Conservation (phyloP, 1,140 invertebrate species). For the Battus philenor region DNA sequence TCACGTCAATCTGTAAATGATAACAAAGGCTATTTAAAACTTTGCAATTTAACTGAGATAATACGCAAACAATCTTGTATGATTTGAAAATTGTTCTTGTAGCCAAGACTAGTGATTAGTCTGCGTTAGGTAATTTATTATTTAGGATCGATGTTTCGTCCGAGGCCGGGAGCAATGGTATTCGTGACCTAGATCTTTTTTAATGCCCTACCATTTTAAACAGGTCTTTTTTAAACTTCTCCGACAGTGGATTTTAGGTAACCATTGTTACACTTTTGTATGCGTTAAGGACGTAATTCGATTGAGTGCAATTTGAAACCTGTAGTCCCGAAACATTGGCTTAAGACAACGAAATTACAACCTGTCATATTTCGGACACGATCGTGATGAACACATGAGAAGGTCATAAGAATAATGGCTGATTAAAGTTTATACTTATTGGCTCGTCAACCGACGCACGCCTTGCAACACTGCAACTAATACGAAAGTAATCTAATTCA, state of each 20-base stretch:
- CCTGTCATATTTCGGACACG: slow-evolving; percentile 66
- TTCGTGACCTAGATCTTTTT: slow-evolving; percentile 70
- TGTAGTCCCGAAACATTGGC: slow-evolving; percentile 29
- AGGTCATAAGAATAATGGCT: slow-evolving; percentile 51
- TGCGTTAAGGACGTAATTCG: slow-evolving; percentile 36
- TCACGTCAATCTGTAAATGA: slow-evolving; percentile 20
- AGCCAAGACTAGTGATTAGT: slow-evolving; percentile 48
- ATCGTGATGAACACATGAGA: slow-evolving; percentile 53
- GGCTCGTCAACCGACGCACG: background rate
- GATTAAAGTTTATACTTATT: slow-evolving; percentile 6
- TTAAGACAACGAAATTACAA: slow-evolving; percentile 56
- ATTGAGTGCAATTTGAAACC: slow-evolving; percentile 22
- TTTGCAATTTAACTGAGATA: slow-evolving; percentile 21
- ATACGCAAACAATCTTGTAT: slow-evolving; percentile 44
- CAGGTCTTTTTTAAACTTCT: slow-evolving; percentile 30
- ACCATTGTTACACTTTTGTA: slow-evolving; percentile 20
- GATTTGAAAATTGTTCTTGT: slow-evolving; percentile 41
- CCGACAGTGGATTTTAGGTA: slow-evolving; percentile 29
- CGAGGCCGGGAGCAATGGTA: slow-evolving; percentile 54
- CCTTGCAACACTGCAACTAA: slow-evolving; percentile 1
- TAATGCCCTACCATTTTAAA: slow-evolving; percentile 35
- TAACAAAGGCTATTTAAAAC: slow-evolving; percentile 17
- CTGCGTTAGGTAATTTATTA: slow-evolving; percentile 62
- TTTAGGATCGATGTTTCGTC: slow-evolving; percentile 58
- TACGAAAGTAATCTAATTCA: no score